A percentile compares a stretch with the other conserved stretches of the same genome.
These are phyloP conservation scores for Hypothenemus hampei DNA, from an alignment of 1,140 invertebrate genomes.

Conservation along the genomic window DNA sequence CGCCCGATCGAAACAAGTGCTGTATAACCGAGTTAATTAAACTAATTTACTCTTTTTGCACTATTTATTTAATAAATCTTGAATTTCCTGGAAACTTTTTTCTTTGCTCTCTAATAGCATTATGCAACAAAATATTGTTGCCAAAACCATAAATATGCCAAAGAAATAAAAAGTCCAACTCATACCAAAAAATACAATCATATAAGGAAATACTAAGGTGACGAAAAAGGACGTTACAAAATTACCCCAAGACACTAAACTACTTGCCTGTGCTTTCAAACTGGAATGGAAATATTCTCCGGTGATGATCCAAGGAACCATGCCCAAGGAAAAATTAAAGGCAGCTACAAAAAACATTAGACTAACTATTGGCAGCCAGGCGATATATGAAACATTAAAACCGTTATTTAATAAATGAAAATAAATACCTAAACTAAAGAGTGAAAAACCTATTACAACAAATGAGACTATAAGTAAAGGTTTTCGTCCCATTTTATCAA, in stretches of 20 bases:
- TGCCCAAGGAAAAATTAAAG: constrained; percentile 59
- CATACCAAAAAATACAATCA: constrained; percentile 56
- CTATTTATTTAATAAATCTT: constrained; percentile 21
- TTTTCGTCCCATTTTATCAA: constrained; percentile 56
- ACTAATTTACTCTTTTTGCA: too few relatives aligned
- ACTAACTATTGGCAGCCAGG: constrained; percentile 30
- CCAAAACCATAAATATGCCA: constrained; percentile 56
- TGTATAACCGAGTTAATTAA: too few relatives aligned
- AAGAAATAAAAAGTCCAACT: constrained; percentile 77
- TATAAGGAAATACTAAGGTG: constrained; percentile 63
- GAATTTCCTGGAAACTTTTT: constrained; percentile 32
- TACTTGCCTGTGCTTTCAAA: constrained; percentile 66
- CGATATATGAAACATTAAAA: constrained; percentile 27
- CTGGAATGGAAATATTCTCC: constrained; percentile 73
- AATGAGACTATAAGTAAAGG: constrained; percentile 65
- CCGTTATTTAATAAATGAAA: constrained; percentile 2
- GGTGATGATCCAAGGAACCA: constrained; percentile 77
- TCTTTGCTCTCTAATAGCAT: constrained; percentile 45
- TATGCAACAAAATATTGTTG: constrained; percentile 49
- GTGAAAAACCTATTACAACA: constrained; percentile 50
- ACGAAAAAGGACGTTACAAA: constrained; percentile 75
- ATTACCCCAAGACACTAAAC: constrained; percentile 65
- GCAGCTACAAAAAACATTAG: constrained; percentile 29
- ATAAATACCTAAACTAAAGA: constrained; percentile 23
- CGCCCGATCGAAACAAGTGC: too few relatives aligned